Base-by-base conservation (phyloP, 2,113 vertebrate genomes). In the Vulpes lagopus region DNA sequence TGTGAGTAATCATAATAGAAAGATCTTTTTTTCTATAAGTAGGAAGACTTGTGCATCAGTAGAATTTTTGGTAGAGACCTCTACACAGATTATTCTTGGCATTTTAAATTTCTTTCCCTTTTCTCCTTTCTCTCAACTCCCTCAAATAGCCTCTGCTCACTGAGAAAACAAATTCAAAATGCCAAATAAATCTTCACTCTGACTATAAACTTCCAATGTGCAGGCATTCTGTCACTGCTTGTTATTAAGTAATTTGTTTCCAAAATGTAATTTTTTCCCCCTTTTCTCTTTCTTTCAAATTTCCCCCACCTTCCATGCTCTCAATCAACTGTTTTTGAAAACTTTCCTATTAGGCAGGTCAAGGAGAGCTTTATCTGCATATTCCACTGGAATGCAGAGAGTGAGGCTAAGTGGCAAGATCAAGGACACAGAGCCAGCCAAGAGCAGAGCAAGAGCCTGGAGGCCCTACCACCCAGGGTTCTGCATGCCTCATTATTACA, bases 211-310 rank as follows among this genome's bases (percentile, higher is more conserved):
- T 30, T 94, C 62, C 71, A 91, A 10, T 1, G 57, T 74, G 69
- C 59, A 59, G 83, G 35, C 97, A 55, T 96, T 93, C 86, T 86
- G 85, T 89, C 95, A 76, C 74, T 87, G 35, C 89, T 88, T 83
- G 86, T 94, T 94, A 96, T 32, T 94, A 93, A 93, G 85, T 93
- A 89, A 97, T 93, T 98, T 94, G 57, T 93, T 97, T 97, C 81
- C 79, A 93, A 97, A 94, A 89, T 93, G 86, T 88, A 80, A 60
- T 60, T 60, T 43, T 78, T 27, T 15, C 0, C 20, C 38, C 43
- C 67, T 57, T 71, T 81, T 80, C 85, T 74, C 55, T 81, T 94
- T 83, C 78, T 87, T 97, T 93, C 82, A 92, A 69, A 89, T 59
- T 71, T 62, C 30, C 51, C 30, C 35, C 32, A 53, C 51, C 89